phyloP scores from a whole-genome alignment of 1,140 invertebrate genomes.

The Drosophila albomicans region DNA sequence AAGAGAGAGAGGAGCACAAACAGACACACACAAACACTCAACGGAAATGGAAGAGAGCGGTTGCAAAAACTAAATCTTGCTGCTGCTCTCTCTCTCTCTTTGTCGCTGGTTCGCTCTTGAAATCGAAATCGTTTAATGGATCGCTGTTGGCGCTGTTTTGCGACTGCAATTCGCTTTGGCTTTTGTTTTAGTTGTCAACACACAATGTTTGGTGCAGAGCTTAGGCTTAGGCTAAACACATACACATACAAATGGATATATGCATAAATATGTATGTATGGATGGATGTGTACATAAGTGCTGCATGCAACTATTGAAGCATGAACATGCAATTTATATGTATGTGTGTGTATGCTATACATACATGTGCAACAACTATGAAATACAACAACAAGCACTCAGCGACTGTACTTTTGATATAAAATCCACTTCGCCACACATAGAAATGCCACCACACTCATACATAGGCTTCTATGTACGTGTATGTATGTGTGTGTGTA shows the following conservation, averaged over 20 bases:
- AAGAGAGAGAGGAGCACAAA: conserved; percentile 2
- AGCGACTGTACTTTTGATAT: conserved; percentile 30
- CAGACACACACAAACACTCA: conserved; percentile 6
- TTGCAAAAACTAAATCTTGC: conserved; percentile 30
- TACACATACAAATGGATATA: background rate
- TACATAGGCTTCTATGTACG: conserved; percentile 17
- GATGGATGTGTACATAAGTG: conserved; percentile 41
- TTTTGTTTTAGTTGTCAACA: conserved; percentile 76
- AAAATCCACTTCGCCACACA: conserved; percentile 41
- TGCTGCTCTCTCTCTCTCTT: conserved; percentile 14
- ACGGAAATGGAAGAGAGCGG: background rate
- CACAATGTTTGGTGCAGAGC: conserved; percentile 59
- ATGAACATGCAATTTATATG: conserved; percentile 82
- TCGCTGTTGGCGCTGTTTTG: conserved; percentile 25
- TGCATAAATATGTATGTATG: conserved; percentile 13
- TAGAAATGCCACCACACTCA: conserved; percentile 59
- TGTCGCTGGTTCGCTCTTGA: conserved; percentile 15
- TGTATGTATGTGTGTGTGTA: conserved; percentile 21
- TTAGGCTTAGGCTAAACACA: conserved; percentile 64
- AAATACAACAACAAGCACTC: conserved; percentile 78
- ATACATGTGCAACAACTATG: conserved; percentile 64
- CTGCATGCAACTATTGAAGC: conserved; percentile 80
- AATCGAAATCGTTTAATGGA: conserved; percentile 55
- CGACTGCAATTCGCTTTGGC: conserved; percentile 26
- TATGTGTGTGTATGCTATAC: conserved; percentile 31